Percentiles rank a stretch among this genome's conserved stretches.
These are phyloP conservation scores for Ptilodon capucinus DNA, from an alignment of 2,888 invertebrate species.

Conservation along the genomic window DNA sequence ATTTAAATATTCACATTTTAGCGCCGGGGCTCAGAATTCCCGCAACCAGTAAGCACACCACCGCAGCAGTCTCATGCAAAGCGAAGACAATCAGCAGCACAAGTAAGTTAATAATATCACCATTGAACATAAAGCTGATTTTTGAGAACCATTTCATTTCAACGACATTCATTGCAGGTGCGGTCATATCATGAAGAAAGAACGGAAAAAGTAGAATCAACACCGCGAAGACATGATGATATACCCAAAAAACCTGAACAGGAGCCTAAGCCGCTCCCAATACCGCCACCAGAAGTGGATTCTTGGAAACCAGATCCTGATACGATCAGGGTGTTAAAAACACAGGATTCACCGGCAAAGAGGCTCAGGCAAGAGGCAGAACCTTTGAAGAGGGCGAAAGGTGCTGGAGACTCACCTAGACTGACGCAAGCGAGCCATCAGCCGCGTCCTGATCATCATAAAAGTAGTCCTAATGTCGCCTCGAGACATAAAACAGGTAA, in stretches of 20 bases:
- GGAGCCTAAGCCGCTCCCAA: conserved; percentile 23
- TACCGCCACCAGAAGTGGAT: conserved; percentile 39
- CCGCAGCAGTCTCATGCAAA: conserved; percentile 62
- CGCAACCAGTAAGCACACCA: conserved; percentile 73
- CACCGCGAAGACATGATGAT: conserved; percentile 55
- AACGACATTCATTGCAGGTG: conserved; percentile 43
- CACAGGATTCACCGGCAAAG: conserved; percentile 72
- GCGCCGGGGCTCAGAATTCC: conserved; percentile 77
- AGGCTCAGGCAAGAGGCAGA: conserved; percentile 74
- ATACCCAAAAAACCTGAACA: conserved; percentile 45
- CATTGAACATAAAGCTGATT: too few species aligned
- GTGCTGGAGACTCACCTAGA: conserved; percentile 66
- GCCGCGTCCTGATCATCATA: conserved; percentile 78
- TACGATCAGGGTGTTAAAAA: conserved; percentile 64
- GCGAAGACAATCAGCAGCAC: conserved; percentile 71
- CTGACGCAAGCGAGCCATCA: conserved; percentile 61
- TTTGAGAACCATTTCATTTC: too few species aligned
- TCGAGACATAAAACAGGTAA: conserved; percentile 71
- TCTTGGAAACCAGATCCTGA: conserved; percentile 72
- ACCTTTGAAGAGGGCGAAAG: conserved; percentile 71
- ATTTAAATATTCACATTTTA: conserved; percentile 39
- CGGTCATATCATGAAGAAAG: conserved; percentile 65
- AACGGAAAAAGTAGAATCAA: conserved; percentile 48
- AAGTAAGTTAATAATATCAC: conserved; percentile 42
- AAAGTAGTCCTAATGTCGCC: conserved; percentile 85